Evolutionary conservation across 2,113 vertebrate species (phyloP).

Genomic region (Saiga tatarica): DNA sequence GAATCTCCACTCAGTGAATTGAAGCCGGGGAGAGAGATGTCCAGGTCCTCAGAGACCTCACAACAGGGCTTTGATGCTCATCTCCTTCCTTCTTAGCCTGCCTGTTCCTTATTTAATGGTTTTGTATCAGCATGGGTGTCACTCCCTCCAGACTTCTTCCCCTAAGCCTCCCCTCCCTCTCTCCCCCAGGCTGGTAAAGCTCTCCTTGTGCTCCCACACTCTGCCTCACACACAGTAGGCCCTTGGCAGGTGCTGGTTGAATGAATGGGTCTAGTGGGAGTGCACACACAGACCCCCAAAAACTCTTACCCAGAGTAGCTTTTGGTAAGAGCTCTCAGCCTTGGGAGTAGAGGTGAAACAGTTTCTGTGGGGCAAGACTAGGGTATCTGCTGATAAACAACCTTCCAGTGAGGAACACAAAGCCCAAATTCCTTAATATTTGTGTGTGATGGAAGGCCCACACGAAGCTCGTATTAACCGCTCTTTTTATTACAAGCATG

Average conservation of each 20-base stretch:
- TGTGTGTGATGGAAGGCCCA: not conserved
- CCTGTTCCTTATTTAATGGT: not conserved
- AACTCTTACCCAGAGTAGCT: not conserved
- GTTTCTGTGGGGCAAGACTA: not conserved
- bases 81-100: not conserved
- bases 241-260: not conserved
- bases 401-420: not conserved
- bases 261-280: not conserved
- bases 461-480: rapidly evolving
- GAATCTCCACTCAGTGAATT: not conserved
- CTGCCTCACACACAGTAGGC: not conserved
- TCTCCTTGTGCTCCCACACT: not conserved
- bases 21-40: not conserved
- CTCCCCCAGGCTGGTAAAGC: not conserved
- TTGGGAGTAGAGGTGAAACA: not conserved
- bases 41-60: not conserved
- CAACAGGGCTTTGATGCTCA: not conserved
- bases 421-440: not conserved
- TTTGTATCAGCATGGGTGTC: not conserved
- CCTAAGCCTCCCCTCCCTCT: not conserved
- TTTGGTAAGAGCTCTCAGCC: not conserved
- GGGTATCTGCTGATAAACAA: not conserved
- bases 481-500: not conserved
- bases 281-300: not conserved
- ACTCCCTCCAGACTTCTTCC: not conserved